phyloP scores from a whole-genome alignment of 2,888 invertebrate genomes.

The Apotomis turbidana region DNA sequence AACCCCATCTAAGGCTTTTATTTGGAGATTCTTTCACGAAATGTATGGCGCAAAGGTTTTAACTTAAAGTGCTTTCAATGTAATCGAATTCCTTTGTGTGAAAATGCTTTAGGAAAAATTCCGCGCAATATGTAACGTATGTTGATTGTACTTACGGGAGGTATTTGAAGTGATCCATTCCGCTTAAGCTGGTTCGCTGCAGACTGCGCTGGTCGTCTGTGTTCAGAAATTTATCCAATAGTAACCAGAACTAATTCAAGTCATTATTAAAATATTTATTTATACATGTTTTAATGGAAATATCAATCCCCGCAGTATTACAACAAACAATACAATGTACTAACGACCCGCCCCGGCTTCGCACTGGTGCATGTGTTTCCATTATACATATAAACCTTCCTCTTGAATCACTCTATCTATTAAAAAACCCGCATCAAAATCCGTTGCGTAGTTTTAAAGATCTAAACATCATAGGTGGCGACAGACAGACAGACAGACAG shows the following conservation, averaged over 20 bases:
- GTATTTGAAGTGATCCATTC: conserved; percentile 26
- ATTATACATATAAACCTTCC: too few relatives aligned
- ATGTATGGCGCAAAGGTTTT: conserved; percentile 41
- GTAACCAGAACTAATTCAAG: background rate
- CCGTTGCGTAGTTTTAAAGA: too few relatives aligned
- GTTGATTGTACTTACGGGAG: conserved; percentile 30
- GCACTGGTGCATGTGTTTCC: too few relatives aligned
- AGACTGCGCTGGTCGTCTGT: background rate
- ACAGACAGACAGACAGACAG: too few relatives aligned
- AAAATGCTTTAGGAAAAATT: conserved; percentile 39
- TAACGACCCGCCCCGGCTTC: too few relatives aligned
- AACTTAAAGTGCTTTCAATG: conserved; percentile 43
- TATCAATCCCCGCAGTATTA: too few relatives aligned
- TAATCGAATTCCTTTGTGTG: conserved; percentile 43
- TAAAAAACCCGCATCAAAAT: too few relatives aligned
- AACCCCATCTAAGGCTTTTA: conserved; percentile 35
- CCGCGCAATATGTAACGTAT: conserved; percentile 38
- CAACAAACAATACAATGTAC: too few relatives aligned
- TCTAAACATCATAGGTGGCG: too few relatives aligned
- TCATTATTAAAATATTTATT: too few relatives aligned
- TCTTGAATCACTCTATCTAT: too few relatives aligned
- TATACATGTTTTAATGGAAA: too few relatives aligned
- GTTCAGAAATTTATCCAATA: background rate
- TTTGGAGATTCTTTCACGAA: conserved; percentile 34
- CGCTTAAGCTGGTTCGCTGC: background rate